phyloP scores from a whole-genome alignment of 2,797 vertebrate genomes.

The Lithobates pipiens region DNA sequence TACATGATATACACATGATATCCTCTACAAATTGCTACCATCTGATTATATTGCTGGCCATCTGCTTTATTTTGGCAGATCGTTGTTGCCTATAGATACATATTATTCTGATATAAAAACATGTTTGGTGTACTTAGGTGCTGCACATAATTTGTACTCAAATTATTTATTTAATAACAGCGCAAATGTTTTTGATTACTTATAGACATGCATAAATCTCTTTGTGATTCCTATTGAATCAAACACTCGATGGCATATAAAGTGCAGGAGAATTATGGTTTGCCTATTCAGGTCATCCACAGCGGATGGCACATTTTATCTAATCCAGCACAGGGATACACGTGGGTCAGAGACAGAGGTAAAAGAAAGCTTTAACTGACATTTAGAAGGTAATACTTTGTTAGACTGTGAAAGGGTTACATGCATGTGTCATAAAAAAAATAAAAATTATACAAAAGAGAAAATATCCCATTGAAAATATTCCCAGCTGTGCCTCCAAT shows the following conservation, averaged over 20 bases:
- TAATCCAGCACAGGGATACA: background rate
- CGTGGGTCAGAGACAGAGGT: background rate
- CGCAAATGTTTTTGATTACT: background rate
- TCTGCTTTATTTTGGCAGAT: too few relatives aligned
- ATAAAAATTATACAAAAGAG: background rate
- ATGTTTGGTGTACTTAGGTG: too few relatives aligned
- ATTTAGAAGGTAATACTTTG: background rate
- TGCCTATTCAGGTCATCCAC: background rate
- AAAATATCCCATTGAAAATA: slow-evolving; percentile 35
- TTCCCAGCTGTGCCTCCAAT: slow-evolving; percentile 42
- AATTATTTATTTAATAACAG: too few relatives aligned
- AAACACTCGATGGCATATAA: background rate
- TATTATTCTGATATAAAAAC: too few relatives aligned
- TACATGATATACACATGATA: too few relatives aligned
- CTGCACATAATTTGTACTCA: too few relatives aligned
- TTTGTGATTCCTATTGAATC: background rate
- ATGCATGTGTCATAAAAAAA: slow-evolving; percentile 4
- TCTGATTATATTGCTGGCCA: too few relatives aligned
- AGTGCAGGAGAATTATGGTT: background rate
- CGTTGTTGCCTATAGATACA: too few relatives aligned
- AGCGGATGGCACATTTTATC: background rate
- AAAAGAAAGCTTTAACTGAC: background rate
- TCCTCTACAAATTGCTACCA: too few relatives aligned
- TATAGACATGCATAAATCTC: background rate
- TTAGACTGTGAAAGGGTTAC: slow-evolving; percentile 18